These are phyloP conservation scores for Hipparchia semele DNA, from an alignment of 2,888 invertebrate genomes.

Conservation along the genomic window DNA sequence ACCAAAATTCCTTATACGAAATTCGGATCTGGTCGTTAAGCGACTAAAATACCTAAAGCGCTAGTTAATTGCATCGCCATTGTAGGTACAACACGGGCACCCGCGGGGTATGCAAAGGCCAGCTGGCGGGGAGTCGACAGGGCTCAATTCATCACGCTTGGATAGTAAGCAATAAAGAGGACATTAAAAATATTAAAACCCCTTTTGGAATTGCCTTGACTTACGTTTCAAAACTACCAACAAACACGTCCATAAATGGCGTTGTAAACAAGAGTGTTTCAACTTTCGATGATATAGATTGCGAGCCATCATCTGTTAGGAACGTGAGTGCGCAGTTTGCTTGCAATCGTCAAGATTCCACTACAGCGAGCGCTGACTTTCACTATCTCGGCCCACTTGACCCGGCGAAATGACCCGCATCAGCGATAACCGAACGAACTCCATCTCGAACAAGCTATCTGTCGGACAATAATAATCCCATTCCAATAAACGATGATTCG, in stretches of 20 bases:
- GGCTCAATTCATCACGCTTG: too few relatives aligned
- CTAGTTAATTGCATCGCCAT: too few relatives aligned
- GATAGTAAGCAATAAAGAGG: too few relatives aligned
- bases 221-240: too few relatives aligned
- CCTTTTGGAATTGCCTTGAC: too few relatives aligned
- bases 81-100: too few relatives aligned
- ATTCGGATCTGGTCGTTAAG: too few relatives aligned
- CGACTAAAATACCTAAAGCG: too few relatives aligned
- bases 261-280: neutral
- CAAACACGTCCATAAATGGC: neutral
- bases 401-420: slow-evolving; percentile 12
- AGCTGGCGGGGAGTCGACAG: too few relatives aligned
- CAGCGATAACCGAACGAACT: slow-evolving; percentile 9
- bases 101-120: too few relatives aligned
- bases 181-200: too few relatives aligned
- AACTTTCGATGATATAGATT: slow-evolving; percentile 5
- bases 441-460: neutral
- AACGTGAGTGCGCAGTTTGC: slow-evolving; percentile 11
- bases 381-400: slow-evolving; percentile 23
- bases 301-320: neutral
- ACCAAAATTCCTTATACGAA: too few relatives aligned
- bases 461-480: neutral
- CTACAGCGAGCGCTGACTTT: slow-evolving; percentile 14
- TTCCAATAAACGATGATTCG: neutral
- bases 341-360: slow-evolving; percentile 15